Percentiles rank a stretch among this genome's conserved stretches.
Evolutionary conservation across 2,888 invertebrate species (phyloP).

Genomic region (Lasioglossum marginatum): DNA sequence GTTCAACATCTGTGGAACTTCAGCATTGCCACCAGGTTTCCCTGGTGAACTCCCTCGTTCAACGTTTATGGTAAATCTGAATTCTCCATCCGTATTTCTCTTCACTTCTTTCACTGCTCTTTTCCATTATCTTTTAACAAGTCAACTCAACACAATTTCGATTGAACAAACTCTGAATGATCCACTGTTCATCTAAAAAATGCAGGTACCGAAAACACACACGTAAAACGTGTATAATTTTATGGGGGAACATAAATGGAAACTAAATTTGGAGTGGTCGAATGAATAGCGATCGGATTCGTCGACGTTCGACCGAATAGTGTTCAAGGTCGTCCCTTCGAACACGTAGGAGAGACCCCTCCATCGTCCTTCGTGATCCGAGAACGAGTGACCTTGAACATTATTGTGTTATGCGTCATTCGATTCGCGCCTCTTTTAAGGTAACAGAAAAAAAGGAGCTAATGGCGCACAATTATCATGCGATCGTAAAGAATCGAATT

Average conservation of each 20-base stretch:
- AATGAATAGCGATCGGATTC: background rate
- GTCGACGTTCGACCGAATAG: background rate
- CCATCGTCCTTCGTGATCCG: conserved; percentile 8
- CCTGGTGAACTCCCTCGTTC: background rate
- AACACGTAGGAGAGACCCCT: conserved; percentile 13
- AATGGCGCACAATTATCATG: background rate
- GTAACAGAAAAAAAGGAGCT: background rate
- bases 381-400: conserved; percentile 13
- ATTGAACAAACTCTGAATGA: too few relatives aligned
- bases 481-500: background rate
- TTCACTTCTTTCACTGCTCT: background rate
- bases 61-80: background rate
- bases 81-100: background rate
- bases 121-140: background rate
- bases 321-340: conserved; percentile 13
- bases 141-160: background rate
- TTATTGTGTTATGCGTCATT: conserved; percentile 13
- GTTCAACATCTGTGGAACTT: background rate
- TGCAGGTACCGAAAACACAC: too few relatives aligned
- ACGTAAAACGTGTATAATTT: too few relatives aligned
- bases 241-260: background rate
- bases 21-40: background rate
- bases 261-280: background rate
- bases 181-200: too few relatives aligned
- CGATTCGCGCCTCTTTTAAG: conserved; percentile 3